Percentiles rank a stretch among this genome's conserved stretches.
Evolutionary conservation across 37 sponge, comb jelly and placozoan genomes (phyloP).

Genomic region (Amphimedon queenslandica): DNA sequence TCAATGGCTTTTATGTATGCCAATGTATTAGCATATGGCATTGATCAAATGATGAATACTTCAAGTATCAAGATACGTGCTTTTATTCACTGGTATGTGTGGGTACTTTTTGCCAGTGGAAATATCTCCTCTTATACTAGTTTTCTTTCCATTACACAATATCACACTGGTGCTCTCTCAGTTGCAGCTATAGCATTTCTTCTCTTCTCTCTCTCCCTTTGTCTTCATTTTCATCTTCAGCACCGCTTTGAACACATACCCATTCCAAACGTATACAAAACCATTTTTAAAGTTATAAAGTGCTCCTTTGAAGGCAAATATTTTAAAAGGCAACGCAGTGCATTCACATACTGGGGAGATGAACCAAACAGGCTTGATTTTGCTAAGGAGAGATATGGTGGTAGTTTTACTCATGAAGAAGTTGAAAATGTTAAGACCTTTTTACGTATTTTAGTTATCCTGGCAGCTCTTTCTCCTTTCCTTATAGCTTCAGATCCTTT

Average conservation of each 20-base stretch:
- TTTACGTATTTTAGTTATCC: conserved; percentile 7
- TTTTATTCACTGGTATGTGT: conserved; percentile 4
- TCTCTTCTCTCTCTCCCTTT: neutral
- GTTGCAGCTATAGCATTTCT: neutral
- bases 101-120: neutral
- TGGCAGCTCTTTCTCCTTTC: conserved; percentile 4
- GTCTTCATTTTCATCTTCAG: neutral
- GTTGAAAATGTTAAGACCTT: conserved; percentile 35
- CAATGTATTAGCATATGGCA: neutral
- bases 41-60: neutral
- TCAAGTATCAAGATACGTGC: neutral
- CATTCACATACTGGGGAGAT: conserved; percentile 21
- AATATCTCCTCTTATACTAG: neutral
- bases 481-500: conserved; percentile 2
- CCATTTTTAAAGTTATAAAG: conserved; percentile 10
- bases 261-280: conserved; percentile 5
- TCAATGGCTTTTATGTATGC: neutral
- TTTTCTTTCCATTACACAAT: neutral
- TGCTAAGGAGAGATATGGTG: conserved; percentile 26
- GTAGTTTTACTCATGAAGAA: conserved; percentile 2
- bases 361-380: conserved; percentile 23
- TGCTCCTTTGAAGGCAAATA: neutral
- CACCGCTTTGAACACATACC: neutral
- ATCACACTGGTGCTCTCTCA: neutral
- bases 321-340: conserved; percentile 10